Evolutionary conservation across 2,113 vertebrate species (phyloP), one percentile per base, ranked within the genome.

Genomic region (Labrus mixtus): DNA sequence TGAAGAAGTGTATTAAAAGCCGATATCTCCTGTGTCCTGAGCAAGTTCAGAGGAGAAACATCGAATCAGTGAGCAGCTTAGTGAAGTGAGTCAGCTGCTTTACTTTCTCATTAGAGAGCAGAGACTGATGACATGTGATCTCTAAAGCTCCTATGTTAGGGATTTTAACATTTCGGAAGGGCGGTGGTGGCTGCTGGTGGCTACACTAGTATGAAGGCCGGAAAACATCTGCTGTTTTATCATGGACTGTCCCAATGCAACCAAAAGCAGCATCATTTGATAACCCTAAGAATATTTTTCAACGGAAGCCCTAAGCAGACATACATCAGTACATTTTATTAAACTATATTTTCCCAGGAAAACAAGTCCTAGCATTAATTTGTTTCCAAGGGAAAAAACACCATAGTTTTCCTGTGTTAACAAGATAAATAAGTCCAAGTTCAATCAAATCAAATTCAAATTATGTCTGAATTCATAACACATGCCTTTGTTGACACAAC

Each of bases 51-150:
- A 50, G 15, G 8, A 19, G 15, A 33, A 29, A 36, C 10, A 61
- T 45, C 8, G 4, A 29, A 50, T 19, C 62, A 58, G 43, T 39
- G 20, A 3, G 19, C 25, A 53, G 10, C 54, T 54, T 20, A 48
- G 9, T 22, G 56, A 48, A 39, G 4, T 39, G 16, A 11, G 10
- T 56, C 39, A 12, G 15, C 33, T n/a, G 50, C 25, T 51, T 29
- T 2, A 23, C 41, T 22, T 29, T 64, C 41, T 70, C 43, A 53
- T 78, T 59, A 54, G 5, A 46, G 36, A 53, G 19, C 20, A 60
- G 2, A 60, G 37, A 43, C 50, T 7, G 25, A 64, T 23, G 50
- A 19, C 15, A 3, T 33, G 23, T 43, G 45, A 58, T 20, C 12
- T 16, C 25, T 10, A 22, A 59, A 59, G 10, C 17, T 2, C 9